Evolutionary conservation across 2,797 vertebrate species (phyloP), one percentile per base, ranked within the genome.

Genomic region (Lindbergichthys nudifrons): DNA sequence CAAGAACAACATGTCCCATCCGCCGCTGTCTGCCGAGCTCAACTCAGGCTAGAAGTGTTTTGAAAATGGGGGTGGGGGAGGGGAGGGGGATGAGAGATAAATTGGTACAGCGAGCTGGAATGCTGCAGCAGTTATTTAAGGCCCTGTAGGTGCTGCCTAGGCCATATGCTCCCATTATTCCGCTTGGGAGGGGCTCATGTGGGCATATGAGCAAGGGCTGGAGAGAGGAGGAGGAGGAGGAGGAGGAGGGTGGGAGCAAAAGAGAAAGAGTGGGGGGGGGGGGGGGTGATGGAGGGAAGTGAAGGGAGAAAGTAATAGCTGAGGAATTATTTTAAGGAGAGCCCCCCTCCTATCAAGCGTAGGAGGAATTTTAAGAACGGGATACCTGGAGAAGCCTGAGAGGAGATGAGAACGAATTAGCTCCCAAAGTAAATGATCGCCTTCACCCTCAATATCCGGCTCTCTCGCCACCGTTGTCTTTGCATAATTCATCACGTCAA

Each of bases 101-200:
- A 93, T 93, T 91, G 89, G 91, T 92, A 91, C 90, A 90, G 84
- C 73, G 81, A 88, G 90, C 87, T 89, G 90, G 91, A 92, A 91
- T 89, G 88, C 89, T 87, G 92, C 91, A 89, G 89, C 87, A 92
- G 92, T 93, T 94, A 93, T 92, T 93, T 94, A 91, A 91, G 91
- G 93, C 91, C 91, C 91, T 91, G 89, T 92, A 93, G 92, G 91
- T 92, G 91, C 91, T 91, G 88, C 90, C 87, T 88, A 76, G 88
- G 88, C 93, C 93, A 94, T 94, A 94, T 94, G 94, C 91, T 92
- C 88, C 91, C 81, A 92, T 93, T 94, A 92, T 93, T 92, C 91
- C 87, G 84, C 86, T 87, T 88, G 92, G 89, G 91, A 90, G 91
- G 91, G 90, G 92, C 88, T 85, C 82, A 87, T 89, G 89, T 88